Conservation (phyloP, 2,797 vertebrate species). For the Pachyuromys duprasi region DNA sequence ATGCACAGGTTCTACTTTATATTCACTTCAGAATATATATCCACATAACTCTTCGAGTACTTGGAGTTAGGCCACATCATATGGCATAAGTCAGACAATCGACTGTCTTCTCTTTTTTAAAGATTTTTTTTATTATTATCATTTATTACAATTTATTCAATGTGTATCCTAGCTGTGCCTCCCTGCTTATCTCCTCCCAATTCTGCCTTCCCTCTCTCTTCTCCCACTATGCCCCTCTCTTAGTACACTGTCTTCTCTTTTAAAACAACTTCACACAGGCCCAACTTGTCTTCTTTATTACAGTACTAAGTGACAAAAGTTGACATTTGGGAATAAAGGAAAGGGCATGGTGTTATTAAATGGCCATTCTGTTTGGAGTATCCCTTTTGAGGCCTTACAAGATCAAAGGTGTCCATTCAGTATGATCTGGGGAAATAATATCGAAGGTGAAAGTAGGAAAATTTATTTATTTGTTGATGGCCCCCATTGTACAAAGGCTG, state of each 20-base stretch:
- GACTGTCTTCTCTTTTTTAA: neutral
- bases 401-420: neutral
- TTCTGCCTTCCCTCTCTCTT: too few relatives aligned
- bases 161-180: too few relatives aligned
- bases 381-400: neutral
- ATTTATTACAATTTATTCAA: too few relatives aligned
- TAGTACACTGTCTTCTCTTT: neutral
- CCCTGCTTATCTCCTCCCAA: too few relatives aligned
- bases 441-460: neutral
- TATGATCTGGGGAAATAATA: neutral
- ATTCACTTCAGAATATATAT: neutral
- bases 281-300: neutral
- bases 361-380: neutral
- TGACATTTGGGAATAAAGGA: neutral
- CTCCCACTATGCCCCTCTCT: too few relatives aligned
- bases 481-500: neutral
- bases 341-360: neutral
- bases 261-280: neutral
- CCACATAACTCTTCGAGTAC: neutral
- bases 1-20: neutral
- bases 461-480: neutral
- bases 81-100: neutral
- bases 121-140: too few relatives aligned
- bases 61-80: neutral
- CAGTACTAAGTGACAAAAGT: neutral